Conservation (phyloP, 2,113 vertebrate species). For the Panurus biarmicus region DNA sequence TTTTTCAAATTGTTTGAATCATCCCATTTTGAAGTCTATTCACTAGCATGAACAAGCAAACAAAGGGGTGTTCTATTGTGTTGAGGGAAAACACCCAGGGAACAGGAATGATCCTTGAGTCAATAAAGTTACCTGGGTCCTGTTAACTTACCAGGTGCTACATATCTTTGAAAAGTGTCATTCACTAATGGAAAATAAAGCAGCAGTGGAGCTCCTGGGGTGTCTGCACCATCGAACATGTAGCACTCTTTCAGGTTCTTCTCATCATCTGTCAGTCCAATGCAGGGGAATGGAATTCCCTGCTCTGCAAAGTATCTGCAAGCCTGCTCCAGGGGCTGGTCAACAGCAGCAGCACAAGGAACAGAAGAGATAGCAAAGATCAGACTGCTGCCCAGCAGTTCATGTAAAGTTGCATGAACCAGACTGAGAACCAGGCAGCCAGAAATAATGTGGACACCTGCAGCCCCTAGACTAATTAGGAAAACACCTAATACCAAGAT, state of each 20-base stretch:
- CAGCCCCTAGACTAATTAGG: not conserved
- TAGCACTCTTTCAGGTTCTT: conserved; percentile 75
- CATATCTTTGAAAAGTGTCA: conserved; percentile 69
- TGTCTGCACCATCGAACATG: conserved; percentile 60
- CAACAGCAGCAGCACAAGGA: not conserved
- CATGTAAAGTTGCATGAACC: not conserved
- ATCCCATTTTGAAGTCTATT: not conserved
- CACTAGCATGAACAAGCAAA: not conserved
- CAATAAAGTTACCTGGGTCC: not conserved
- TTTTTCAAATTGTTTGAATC: not conserved
- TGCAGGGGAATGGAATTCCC: conserved; percentile 71
- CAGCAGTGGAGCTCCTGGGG: conserved; percentile 60
- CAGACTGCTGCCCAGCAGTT: not conserved
- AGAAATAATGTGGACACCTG: not conserved
- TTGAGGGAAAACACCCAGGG: not conserved
- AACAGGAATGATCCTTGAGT: not conserved
- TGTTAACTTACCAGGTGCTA: conserved; percentile 70
- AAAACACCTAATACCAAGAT: not conserved
- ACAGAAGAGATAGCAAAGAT: not conserved
- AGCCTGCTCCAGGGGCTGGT: conserved; percentile 70
- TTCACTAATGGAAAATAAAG: conserved; percentile 77
- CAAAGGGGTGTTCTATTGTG: not conserved
- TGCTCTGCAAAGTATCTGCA: conserved; percentile 68
- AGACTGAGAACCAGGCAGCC: not conserved
- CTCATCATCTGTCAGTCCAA: conserved; percentile 47